These are phyloP conservation scores for Drosophila pseudotalamancana DNA, from an alignment of 2,888 invertebrate species.

Conservation along the genomic window DNA sequence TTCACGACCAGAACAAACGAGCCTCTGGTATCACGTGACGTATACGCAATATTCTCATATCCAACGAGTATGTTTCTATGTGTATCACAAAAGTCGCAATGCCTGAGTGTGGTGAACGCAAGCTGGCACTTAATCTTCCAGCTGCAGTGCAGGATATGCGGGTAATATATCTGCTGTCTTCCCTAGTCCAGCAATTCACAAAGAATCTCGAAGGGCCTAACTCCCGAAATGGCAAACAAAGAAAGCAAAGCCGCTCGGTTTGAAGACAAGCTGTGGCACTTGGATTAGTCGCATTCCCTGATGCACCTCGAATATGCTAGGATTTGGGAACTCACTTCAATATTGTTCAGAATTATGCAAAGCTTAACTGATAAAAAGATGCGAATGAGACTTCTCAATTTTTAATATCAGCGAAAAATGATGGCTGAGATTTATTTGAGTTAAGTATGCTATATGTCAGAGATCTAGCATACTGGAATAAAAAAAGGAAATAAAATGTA, in stretches of 20 bases:
- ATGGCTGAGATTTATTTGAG: no score
- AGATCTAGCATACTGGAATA: no score
- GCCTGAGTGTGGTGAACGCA: constrained; percentile 6
- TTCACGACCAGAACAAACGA: constrained; percentile 23
- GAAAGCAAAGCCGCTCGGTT: constrained; percentile 6
- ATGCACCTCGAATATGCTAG: background rate
- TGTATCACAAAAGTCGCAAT: constrained; percentile 8
- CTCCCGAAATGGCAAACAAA: constrained; percentile 6
- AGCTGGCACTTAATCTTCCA: constrained; percentile 72
- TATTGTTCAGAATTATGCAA: background rate
- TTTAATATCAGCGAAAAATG: background rate
- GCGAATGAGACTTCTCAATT: background rate
- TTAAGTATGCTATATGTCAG: no score
- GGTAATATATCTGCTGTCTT: constrained; percentile 61
- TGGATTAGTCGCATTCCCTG: background rate
- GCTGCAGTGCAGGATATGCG: constrained; percentile 72
- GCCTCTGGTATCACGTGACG: constrained; percentile 55
- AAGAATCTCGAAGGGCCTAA: constrained; percentile 26
- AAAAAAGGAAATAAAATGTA: background rate
- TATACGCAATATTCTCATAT: constrained; percentile 66
- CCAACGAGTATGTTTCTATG: constrained; percentile 6
- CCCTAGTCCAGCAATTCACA: constrained; percentile 1
- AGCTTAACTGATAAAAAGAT: background rate
- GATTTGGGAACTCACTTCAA: constrained; percentile 2
- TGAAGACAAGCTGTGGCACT: background rate